Base-by-base conservation (phyloP, 2,113 vertebrate genomes). In the Erythrocercus mccallii region DNA sequence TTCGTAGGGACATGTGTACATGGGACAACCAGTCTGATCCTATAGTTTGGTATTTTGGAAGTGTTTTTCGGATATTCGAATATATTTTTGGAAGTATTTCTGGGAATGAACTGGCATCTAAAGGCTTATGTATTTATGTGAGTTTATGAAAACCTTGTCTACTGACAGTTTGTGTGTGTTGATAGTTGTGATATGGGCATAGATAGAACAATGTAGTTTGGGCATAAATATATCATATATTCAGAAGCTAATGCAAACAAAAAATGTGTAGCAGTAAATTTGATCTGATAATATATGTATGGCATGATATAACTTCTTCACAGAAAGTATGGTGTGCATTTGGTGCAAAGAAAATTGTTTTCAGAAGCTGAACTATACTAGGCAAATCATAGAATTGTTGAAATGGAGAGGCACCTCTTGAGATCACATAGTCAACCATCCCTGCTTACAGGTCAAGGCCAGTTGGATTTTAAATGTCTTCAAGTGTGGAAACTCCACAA, bases 1-100 rank as follows among this genome's bases (percentile, higher is more conserved):
- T 9, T 17, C 28, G 24, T 10, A 35, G 40, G 45, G 14, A 15
- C 10, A 28, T 0, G 2, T 1, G 3, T 50, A 50, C 1, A 2
- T 62, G 22, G n/a, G 44, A 27, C 31, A 64, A 37, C 19, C 44
- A 58, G 13, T 12, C 4, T 0, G 0, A 37, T 48, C 48, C 24
- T 53, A 5, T 37, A 10, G 12, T 69, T 47, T 62, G 30, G 11
- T 62, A 37, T 57, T 73, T 45, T 87, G 19, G 25, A 64, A 73
- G 12, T 57, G 3, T 58, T 33, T 91, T 35, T 72, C 8, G 51
- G 42, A 47, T 62, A 60, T 11, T 25, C 15, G 35, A 37, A 37
- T 37, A 12, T 37, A 33, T 25, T 68, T 73, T 57, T 88, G 27
- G 23, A 64, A 68, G 14, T 47, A 5, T 69, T 33, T 87, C 25